Conservation (phyloP, 2,888 invertebrate species). For the Harpagoxenus sublaevis region DNA sequence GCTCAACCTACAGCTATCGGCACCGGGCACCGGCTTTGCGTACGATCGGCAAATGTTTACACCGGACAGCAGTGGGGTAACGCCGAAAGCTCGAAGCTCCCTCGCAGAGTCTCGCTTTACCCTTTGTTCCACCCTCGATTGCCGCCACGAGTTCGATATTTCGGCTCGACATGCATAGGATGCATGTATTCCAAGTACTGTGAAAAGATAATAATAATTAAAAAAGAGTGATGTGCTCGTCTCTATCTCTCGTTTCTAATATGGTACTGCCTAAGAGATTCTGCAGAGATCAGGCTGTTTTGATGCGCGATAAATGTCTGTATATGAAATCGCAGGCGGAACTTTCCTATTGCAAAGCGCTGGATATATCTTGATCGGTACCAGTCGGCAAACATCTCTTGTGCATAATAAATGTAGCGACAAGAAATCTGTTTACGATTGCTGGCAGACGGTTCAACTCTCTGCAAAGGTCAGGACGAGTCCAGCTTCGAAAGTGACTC, state of each 20-base stretch:
- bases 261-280: neutral
- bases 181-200: neutral
- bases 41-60: conserved; percentile 76
- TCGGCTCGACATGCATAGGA: neutral
- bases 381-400: conserved; percentile 33
- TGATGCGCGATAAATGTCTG: conserved; percentile 4
- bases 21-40: conserved; percentile 73
- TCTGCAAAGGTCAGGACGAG: conserved; percentile 16
- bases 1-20: conserved; percentile 71
- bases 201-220: neutral
- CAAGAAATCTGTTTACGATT: conserved; percentile 46
- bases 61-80: conserved; percentile 36
- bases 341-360: neutral
- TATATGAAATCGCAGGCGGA: conserved; percentile 1
- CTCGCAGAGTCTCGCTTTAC: conserved; percentile 38
- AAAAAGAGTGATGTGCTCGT: neutral
- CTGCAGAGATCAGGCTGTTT: neutral
- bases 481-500: conserved; percentile 34
- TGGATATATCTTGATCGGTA: conserved; percentile 34
- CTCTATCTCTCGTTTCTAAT: neutral
- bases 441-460: conserved; percentile 23
- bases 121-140: conserved; percentile 39
- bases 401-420: conserved; percentile 43
- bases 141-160: conserved; percentile 24
- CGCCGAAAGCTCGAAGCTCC: conserved; percentile 45